phyloP scores from a whole-genome alignment of 2,888 invertebrate genomes.

The Dolichomitus sp. region DNA sequence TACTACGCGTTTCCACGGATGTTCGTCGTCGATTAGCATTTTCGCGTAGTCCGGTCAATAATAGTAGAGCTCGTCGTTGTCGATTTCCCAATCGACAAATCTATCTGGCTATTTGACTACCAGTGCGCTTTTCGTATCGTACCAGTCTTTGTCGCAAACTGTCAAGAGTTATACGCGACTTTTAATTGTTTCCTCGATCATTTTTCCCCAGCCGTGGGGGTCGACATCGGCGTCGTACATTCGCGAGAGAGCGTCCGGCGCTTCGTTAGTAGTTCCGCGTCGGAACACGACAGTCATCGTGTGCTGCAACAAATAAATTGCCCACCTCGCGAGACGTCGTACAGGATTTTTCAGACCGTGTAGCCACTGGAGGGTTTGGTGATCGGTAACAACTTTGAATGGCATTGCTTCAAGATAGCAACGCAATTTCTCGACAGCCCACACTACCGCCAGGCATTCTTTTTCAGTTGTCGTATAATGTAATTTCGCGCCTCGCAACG shows the following conservation, averaged over 20 bases:
- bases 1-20: slow-evolving; percentile 49
- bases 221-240: slow-evolving; percentile 35
- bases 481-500: slow-evolving; percentile 49
- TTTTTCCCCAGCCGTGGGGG: slow-evolving; percentile 38
- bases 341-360: slow-evolving; percentile 48
- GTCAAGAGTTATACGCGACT: background rate
- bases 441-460: slow-evolving; percentile 28
- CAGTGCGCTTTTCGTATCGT: slow-evolving; percentile 5
- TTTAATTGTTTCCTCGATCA: slow-evolving; percentile 16
- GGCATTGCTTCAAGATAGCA: slow-evolving; percentile 51
- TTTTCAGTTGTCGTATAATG: background rate
- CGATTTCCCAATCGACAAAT: slow-evolving; percentile 57
- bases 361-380: slow-evolving; percentile 66
- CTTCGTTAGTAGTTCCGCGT: slow-evolving; percentile 49
- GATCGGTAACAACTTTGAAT: slow-evolving; percentile 58
- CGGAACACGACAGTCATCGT: slow-evolving; percentile 33
- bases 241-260: slow-evolving; percentile 45
- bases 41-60: slow-evolving; percentile 38
- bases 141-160: slow-evolving; percentile 18
- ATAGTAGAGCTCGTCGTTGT: slow-evolving; percentile 36
- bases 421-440: slow-evolving; percentile 39
- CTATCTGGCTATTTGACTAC: slow-evolving; percentile 23
- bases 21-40: slow-evolving; percentile 31
- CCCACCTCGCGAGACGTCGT: slow-evolving; percentile 57
- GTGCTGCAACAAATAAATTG: slow-evolving; percentile 50